A percentile compares a stretch with the other conserved stretches of the same genome.
Evolutionary conservation across 2,113 vertebrate genomes (phyloP).

Genomic region (Puma concolor): DNA sequence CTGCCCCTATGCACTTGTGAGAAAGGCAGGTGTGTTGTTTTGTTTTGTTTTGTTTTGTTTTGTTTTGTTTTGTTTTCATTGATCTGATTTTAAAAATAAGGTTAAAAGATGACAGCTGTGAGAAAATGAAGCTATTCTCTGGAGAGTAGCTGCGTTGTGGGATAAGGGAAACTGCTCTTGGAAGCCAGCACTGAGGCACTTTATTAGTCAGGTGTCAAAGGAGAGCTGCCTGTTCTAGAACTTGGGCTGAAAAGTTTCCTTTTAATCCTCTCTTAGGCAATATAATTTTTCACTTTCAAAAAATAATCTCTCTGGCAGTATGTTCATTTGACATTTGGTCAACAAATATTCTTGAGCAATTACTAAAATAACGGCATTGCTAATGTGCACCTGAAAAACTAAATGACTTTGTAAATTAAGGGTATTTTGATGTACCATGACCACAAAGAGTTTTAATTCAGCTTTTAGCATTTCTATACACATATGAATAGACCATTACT

Average conservation of each 20-base stretch:
- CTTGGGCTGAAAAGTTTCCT: background rate
- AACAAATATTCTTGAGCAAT: background rate
- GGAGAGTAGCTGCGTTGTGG: constrained; percentile 45
- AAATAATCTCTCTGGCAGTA: background rate
- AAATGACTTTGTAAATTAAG: background rate
- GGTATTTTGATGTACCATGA: background rate
- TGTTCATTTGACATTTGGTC: background rate
- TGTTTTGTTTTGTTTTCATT: background rate
- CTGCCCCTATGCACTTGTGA: background rate
- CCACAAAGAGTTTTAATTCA: background rate
- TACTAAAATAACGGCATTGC: background rate
- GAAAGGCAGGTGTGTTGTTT: constrained; percentile 45
- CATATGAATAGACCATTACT: background rate
- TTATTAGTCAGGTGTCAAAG: constrained; percentile 53
- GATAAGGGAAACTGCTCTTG: constrained; percentile 43
- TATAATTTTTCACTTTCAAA: background rate
- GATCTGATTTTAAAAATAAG: constrained; percentile 61
- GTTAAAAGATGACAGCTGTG: constrained; percentile 71
- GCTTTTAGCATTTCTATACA: background rate
- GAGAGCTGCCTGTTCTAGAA: background rate
- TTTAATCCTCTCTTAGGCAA: background rate
- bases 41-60: background rate
- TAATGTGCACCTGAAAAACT: background rate
- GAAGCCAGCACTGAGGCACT: constrained; percentile 19
- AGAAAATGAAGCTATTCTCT: constrained; percentile 72